Evolutionary conservation across 2,113 vertebrate genomes (phyloP), one percentile per base, ranked within the genome.

Genomic region (Tonatia bakeri): DNA sequence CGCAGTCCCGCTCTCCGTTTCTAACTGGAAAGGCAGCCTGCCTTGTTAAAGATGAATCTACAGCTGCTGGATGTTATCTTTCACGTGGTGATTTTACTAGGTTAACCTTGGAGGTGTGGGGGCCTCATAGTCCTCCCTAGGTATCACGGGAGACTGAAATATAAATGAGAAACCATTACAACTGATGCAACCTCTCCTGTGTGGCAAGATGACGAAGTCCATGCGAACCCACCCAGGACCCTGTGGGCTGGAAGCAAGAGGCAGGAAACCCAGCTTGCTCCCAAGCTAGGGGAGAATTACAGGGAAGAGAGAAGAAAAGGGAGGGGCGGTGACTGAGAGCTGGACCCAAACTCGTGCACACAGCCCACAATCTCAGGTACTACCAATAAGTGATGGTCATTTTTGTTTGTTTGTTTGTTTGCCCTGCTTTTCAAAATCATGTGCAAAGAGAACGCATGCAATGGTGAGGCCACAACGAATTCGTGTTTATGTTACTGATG

Each of bases 341-440:
- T 38, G 10, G 38, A 13, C 52, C 40, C 1, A 5, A 2, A 38
- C 0, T 0, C 64, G 24, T 2, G 2, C 7, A 1, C 3, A 3
- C 31, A 36, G 36, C 31, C 20, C 69, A 40, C 22, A 1, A 5
- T 8, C 69, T 28, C 50, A n/a, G 50, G 36, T 0, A 0, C 19
- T 0, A 11, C 64, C 28, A 11, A 12, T 3, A 52, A 47, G 7
- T 1, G 36, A 65, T 10, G 13, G 28, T 0, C 0, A 6, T 17
- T 33, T 0, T 19, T 43, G 43, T 43, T 59, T 59, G 54, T 22
- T 56, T 26, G 20, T 28, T 61, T 61, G 59, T 28, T 61, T 59
- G 56, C 24, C 26, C 26, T 47, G 90, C 52, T 77, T n/a, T 79
- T 82, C n/a, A n/a, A 80, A 76, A 36, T 43, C 24, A 83, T 4